Evolutionary conservation across 35 echinoderm and acorn worm species (phyloP), one percentile per base, ranked within the genome.

Genomic region (Hemicentrotus pulcherrimus): DNA sequence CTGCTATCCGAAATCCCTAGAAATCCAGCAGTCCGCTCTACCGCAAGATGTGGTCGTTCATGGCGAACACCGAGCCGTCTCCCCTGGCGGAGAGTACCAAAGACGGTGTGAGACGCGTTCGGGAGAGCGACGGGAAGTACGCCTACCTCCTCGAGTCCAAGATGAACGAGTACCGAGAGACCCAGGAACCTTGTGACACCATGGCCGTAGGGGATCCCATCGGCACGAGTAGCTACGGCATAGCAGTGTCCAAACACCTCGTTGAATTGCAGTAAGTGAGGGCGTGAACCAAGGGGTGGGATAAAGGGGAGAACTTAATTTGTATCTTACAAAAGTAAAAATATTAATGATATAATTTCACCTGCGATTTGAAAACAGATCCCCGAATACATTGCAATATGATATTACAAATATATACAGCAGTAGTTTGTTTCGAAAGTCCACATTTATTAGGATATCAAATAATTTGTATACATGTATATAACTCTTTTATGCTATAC

Each of bases 151-250:
- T 99, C n/a, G 98, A 99, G 55, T 98, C 97, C 9, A 96, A 96
- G n/a, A 97, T 97, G 61, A 97, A 98, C 85, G 96, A 96, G 0
- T 99, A 97, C 24, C 55, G 95, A 61, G 98, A 95, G 86, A 92
- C 95, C 31, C 95, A 95, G 78, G 33, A 94, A 86, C 98, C 98
- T 5, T 99, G 98, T 61, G 95, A 98, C 52, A 98, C 98, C 9
- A 95, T 98, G 96, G 94, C 70, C 19, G 95, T 98, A 2, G 95
- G 95, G 2, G 95, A 97, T 47, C 88, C 94, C 15, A 86, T 99
- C n/a, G 96, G 96, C 60, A 96, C 96, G 8, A 97, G 96, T n/a
- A 96, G 98, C 61, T 99, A 99, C 88, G 98, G 98, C 6, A 97
- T 99, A 13, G 98, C 96, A 31, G 96, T 99, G 41, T 96, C 94